Percentiles rank a stretch among this genome's conserved stretches.
Conservation (phyloP, 2,797 vertebrate species). For the Halcyon badia region DNA sequence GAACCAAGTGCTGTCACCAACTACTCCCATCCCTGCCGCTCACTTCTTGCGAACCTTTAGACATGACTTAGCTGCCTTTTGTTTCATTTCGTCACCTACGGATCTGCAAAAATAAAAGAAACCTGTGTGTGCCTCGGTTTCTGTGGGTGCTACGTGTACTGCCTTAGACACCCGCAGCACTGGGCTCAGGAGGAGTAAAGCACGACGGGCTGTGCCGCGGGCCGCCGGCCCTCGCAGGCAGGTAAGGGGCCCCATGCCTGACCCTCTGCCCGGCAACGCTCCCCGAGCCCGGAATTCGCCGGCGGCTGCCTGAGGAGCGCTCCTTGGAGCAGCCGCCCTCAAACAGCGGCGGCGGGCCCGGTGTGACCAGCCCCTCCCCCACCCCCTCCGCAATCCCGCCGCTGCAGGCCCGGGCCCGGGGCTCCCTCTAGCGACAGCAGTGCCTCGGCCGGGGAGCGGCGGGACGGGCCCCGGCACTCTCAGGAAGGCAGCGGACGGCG, state of each 20-base stretch:
- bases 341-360: accelerated
- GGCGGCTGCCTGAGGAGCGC: background rate
- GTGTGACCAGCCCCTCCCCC: background rate
- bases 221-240: background rate
- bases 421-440: constrained; percentile 29
- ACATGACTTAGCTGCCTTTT: background rate
- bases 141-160: accelerated
- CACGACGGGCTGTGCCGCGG: accelerated
- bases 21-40: accelerated
- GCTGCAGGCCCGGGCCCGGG: background rate
- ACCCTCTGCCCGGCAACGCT: background rate
- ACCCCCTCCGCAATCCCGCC: background rate
- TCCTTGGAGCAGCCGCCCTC: too few species aligned
- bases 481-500: too few species aligned
- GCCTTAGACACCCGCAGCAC: accelerated
- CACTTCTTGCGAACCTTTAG: accelerated
- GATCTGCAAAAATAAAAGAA: background rate
- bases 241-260: accelerated
- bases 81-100: accelerated
- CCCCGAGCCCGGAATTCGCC: too few species aligned
- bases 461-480: background rate
- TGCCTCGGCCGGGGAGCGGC: background rate
- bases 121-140: background rate
- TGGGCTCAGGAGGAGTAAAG: accelerated
- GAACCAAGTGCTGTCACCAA: accelerated